phyloP scores from a whole-genome alignment of 2,797 vertebrate genomes.

The Microcaecilia unicolor region DNA sequence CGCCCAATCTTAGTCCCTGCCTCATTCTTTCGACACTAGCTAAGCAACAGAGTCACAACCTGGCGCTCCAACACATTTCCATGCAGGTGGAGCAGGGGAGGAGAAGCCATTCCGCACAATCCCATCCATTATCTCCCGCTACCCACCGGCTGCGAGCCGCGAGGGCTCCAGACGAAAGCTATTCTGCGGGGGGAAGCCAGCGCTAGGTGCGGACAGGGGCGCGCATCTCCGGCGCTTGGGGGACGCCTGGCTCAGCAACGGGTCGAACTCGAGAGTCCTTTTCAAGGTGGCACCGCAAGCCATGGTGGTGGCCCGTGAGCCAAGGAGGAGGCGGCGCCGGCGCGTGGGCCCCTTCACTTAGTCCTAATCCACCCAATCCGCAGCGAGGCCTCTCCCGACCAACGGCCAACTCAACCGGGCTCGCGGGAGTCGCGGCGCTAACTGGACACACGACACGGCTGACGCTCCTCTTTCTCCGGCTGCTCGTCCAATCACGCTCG shows the following conservation, averaged over 20 bases:
- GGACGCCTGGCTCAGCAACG: conserved; percentile 74
- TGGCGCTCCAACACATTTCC: too few relatives aligned
- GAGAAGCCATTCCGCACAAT: too few relatives aligned
- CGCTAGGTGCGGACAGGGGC: conserved; percentile 70
- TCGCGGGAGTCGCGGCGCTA: not conserved
- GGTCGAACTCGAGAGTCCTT: conserved; percentile 89
- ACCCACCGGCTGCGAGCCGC: conserved; percentile 80
- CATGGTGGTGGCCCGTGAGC: conserved; percentile 49
- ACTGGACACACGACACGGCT: too few relatives aligned
- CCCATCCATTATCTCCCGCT: too few relatives aligned
- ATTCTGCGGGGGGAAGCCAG: conserved; percentile 85
- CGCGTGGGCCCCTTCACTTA: too few relatives aligned
- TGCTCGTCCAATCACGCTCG: too few relatives aligned
- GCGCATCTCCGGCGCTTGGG: conserved; percentile 82
- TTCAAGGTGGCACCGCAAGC: conserved; percentile 90
- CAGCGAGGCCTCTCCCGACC: not conserved
- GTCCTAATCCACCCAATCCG: not conserved
- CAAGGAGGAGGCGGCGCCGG: conserved; percentile 8
- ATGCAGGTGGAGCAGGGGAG: too few relatives aligned
- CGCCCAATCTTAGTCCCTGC: too few relatives aligned
- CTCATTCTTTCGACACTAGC: too few relatives aligned
- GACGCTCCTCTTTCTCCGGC: not conserved
- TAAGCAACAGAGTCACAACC: too few relatives aligned
- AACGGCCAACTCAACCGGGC: not conserved
- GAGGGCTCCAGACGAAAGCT: conserved; percentile 88